Evolutionary conservation across 2,797 vertebrate genomes (phyloP).

Genomic region (Pogonophryne albipinna): DNA sequence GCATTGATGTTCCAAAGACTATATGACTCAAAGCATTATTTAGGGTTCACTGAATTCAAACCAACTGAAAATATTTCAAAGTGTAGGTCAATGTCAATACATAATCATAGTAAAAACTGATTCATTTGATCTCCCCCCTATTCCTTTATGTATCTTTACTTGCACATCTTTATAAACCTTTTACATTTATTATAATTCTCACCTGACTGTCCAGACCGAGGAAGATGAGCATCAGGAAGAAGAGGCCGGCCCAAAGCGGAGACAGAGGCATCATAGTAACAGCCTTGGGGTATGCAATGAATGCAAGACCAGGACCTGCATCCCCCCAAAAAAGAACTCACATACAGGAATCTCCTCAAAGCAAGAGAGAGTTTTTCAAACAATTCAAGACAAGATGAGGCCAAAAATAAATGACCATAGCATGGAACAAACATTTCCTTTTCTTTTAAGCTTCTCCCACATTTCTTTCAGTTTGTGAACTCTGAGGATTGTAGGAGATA

Average conservation of each 20-base stretch:
- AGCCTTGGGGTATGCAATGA: constrained; percentile 98
- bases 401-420: neutral
- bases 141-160: neutral
- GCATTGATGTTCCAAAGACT: neutral
- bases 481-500: neutral
- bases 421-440: neutral
- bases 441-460: neutral
- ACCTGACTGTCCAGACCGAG: constrained; percentile 99
- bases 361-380: neutral
- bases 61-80: neutral
- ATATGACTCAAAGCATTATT: neutral
- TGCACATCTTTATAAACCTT: neutral
- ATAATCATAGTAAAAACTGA: neutral
- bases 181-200: constrained; percentile 15
- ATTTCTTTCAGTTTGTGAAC: neutral
- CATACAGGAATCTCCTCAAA: neutral
- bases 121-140: neutral
- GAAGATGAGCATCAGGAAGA: constrained; percentile 99
- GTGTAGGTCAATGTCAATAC: neutral
- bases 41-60: neutral
- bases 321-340: constrained; percentile 15
- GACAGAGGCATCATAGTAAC: constrained; percentile 99
- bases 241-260: constrained; percentile 95
- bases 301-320: constrained; percentile 95
- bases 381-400: neutral